Evolutionary conservation across 1,140 invertebrate species (phyloP).

Genomic region (Macrocentrus cingulum): DNA sequence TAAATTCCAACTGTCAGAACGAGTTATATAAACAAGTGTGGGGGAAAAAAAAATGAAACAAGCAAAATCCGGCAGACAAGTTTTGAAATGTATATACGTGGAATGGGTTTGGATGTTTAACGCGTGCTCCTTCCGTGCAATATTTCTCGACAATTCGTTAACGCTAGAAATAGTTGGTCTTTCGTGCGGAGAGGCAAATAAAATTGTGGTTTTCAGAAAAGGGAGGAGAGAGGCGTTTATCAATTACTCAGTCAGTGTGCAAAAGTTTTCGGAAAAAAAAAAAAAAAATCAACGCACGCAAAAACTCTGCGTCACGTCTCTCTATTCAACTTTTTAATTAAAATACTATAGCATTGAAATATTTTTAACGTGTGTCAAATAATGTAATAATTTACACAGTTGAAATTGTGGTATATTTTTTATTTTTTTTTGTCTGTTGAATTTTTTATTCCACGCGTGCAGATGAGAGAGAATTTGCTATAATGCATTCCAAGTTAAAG

Average conservation of each 20-base stretch:
- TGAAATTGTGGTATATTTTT: neutral
- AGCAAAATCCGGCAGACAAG: conserved; percentile 13
- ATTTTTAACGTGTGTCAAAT: neutral
- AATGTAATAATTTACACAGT: neutral
- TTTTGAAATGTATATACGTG: conserved; percentile 12
- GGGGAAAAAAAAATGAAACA: conserved; percentile 8
- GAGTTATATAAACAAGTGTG: too few relatives aligned
- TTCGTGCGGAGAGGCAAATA: conserved; percentile 19
- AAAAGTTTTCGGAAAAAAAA: too few relatives aligned
- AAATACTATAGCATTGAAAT: neutral
- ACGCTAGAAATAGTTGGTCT: conserved; percentile 19
- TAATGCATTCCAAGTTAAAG: too few relatives aligned
- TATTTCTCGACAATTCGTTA: conserved; percentile 21
- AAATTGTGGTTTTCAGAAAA: conserved; percentile 12
- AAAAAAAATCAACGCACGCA: conserved; percentile 15
- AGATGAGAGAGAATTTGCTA: neutral
- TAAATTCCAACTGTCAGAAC: too few relatives aligned
- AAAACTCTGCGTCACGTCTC: neutral
- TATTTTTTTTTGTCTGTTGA: neutral
- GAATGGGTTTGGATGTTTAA: conserved; percentile 19
- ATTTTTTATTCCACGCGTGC: too few relatives aligned
- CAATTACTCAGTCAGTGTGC: conserved; percentile 11
- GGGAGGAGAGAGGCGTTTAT: conserved; percentile 1
- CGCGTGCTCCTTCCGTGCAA: conserved; percentile 3
- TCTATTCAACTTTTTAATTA: conserved; percentile 16